Evolutionary conservation across 2,888 invertebrate genomes (phyloP), one percentile per base, ranked within the genome.

Genomic region (Sinelater perroti): DNA sequence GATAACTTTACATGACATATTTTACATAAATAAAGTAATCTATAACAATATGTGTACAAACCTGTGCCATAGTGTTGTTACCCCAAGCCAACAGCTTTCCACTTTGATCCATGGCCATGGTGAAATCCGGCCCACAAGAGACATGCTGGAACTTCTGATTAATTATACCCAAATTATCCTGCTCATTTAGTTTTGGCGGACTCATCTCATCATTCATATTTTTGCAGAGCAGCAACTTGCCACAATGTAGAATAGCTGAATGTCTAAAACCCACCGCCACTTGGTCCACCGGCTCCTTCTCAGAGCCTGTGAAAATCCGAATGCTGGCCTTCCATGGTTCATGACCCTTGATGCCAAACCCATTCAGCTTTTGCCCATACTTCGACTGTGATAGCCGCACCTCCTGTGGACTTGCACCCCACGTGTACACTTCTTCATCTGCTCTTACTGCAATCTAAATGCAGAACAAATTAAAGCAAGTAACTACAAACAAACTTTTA

Each of bases 141-240:
- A 89, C 81, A 71, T 78, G 72, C 8, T 71, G 56, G 62, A 77
- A 78, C 49, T 71, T 70, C 54, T 76, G 75, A 6, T 67, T 66
- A 42, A 73, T 69, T 1, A 73, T 65, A 36, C 70, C 68, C 38
- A 73, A 56, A 45, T 68, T 71, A 46, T 77, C 75, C 36, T 74
- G 70, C 17, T 75, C 74, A 10, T 71, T 66, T 11, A 77, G 56
- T 58, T 85, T 85, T 1, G 90, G 89, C 53, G 86, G 87, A 13
- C 93, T 94, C 49, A 96, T 79, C 75, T 96, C 96, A 24, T 95
- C 94, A 72, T 96, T 95, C 60, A 93, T 84, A 78, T 93, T 95
- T 61, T 92, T 85, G 1, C 96, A 95, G 93, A 95, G 95, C 20
- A 75, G 60, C 13, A 78, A 68, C 61, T 72, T 73, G 1, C 77